Conservation (phyloP, 2,888 invertebrate genomes). For the Campoplex nolae region DNA sequence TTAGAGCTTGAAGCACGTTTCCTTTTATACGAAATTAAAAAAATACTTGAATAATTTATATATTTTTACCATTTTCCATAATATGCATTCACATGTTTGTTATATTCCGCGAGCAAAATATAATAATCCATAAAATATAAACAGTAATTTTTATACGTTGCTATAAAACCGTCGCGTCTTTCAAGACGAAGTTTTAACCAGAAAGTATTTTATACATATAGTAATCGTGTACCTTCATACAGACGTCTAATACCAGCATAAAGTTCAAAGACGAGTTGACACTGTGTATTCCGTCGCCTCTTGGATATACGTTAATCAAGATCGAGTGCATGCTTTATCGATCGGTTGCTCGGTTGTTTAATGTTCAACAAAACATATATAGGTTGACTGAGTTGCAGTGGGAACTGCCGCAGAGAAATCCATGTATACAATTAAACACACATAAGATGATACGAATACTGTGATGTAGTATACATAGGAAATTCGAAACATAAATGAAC, state of each 20-base stretch:
- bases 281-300: slow-evolving; percentile 26
- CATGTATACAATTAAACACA: background rate
- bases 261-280: slow-evolving; percentile 56
- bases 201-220: slow-evolving; percentile 3
- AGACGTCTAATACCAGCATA: slow-evolving; percentile 43
- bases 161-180: slow-evolving; percentile 64
- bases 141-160: slow-evolving; percentile 50
- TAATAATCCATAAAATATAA: background rate
- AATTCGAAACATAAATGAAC: background rate
- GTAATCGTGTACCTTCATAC: background rate
- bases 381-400: slow-evolving; percentile 22
- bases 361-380: slow-evolving; percentile 46
- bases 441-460: background rate
- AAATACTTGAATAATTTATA: background rate
- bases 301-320: slow-evolving; percentile 63
- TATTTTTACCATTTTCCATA: background rate
- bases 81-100: background rate
- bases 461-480: background rate
- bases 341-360: slow-evolving; percentile 54
- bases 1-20: background rate
- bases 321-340: slow-evolving; percentile 64
- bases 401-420: slow-evolving; percentile 21
- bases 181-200: slow-evolving; percentile 30
- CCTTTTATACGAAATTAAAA: background rate
- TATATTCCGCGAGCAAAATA: background rate